Base-by-base conservation (phyloP, 2,113 vertebrate species). In the Onychostoma macrolepis region DNA sequence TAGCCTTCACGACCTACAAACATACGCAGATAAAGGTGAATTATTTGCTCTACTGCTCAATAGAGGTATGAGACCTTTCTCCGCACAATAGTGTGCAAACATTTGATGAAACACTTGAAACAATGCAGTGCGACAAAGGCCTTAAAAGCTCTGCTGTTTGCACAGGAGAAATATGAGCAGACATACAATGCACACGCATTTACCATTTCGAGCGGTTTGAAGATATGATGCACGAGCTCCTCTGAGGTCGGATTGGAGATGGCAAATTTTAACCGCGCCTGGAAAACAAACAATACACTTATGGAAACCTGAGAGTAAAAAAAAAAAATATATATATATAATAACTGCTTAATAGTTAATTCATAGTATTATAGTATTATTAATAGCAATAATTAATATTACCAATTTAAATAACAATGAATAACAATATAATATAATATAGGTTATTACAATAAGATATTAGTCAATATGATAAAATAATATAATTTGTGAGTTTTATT, bases 141-240 rank as follows among this genome's bases (percentile, higher is more conserved):
- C 56, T 80, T 80, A 58, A 58, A 24, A 33, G 45, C 13, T 17
- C 61, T 26, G 61, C 36, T 48, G 65, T 48, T 43, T 81, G 58
- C 58, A 77, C 79, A 48, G 50, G 80, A 65, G 56, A 30, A 88
- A 17, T 21, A 65, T 71, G 56, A 38, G 78, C 75, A 69, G 45
- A 78, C 38, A 80, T 36, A 78, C n/a, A 53, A 71, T 6, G 19
- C 41, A 84, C 41, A 61, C 17, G 41, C 33, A 41, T 96, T 96
- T 91, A 98, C 97, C 94, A 96, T 96, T 53, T 97, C 95, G 79
- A 98, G 91, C 21, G 97, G 97, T 72, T 93, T 96, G 88, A 97
- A 97, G 6, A 98, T 89, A 43, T 97, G 94, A 86, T 97, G 96
- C 50, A 97, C 84, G 0, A 98, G 94, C 81, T 98, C 97, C 7